Evolutionary conservation across 2,888 invertebrate genomes (phyloP).

Genomic region (Dysmachus trigonus): DNA sequence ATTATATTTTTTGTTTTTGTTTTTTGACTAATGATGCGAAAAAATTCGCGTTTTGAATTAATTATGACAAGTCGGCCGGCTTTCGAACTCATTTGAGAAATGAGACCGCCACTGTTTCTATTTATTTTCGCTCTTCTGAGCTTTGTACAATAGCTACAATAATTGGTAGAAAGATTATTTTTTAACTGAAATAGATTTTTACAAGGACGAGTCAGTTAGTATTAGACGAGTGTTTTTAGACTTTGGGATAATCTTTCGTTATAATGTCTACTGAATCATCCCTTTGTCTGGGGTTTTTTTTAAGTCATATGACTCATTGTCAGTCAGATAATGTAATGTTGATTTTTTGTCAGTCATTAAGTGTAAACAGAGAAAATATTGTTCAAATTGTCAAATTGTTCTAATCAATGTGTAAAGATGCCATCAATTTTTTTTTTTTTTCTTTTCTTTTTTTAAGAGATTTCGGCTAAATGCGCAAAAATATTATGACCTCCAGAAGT

Average conservation of each 20-base stretch:
- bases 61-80: not conserved
- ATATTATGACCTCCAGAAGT: not conserved
- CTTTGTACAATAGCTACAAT: not conserved
- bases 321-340: not conserved
- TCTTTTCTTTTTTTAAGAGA: not conserved
- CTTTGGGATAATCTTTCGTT: not conserved
- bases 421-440: not conserved
- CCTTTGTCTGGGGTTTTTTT: not conserved
- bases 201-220: not conserved
- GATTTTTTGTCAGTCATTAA: not conserved
- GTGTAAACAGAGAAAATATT: not conserved
- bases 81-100: not conserved
- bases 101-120: not conserved
- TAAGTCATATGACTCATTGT: not conserved
- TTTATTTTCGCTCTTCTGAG: not conserved
- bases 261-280: not conserved
- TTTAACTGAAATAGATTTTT: not conserved
- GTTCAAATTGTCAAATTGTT: not conserved
- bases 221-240: not conserved
- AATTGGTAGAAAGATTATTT: not conserved
- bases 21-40: slow-evolving; percentile 15
- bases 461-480: not conserved
- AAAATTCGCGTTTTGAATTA: not conserved
- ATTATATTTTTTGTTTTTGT: too few species aligned
- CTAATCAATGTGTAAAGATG: not conserved